A percentile compares a stretch with the other conserved stretches of the same genome.
Evolutionary conservation across 2,888 invertebrate genomes (phyloP).

Genomic region (Nasonovia ribisnigri): DNA sequence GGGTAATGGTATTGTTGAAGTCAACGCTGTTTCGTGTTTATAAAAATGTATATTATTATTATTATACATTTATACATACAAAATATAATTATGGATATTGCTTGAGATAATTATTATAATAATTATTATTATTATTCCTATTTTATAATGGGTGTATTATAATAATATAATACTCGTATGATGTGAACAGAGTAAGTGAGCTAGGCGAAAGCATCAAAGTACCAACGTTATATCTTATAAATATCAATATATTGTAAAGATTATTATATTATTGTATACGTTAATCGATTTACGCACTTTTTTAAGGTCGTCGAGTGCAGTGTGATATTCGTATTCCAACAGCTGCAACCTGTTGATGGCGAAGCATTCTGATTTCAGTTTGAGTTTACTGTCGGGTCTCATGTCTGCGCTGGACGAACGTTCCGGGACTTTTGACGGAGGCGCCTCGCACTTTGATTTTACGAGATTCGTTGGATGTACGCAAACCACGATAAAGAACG

Average conservation of each 20-base stretch:
- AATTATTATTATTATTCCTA: not conserved
- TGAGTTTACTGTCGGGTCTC: not conserved
- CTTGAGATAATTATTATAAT: not conserved
- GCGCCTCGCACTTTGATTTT: not conserved
- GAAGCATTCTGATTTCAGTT: conserved; percentile 24
- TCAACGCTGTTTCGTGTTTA: not conserved
- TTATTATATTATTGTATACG: not conserved
- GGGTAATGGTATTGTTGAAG: not conserved
- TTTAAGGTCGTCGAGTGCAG: conserved; percentile 40
- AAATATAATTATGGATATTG: not conserved
- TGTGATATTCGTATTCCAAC: conserved; percentile 35
- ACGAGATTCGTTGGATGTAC: not conserved
- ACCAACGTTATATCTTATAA: not conserved
- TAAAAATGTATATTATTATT: not conserved
- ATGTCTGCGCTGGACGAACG: conserved; percentile 38
- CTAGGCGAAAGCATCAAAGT: not conserved
- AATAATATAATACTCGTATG: no score
- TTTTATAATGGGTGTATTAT: no score
- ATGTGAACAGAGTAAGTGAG: not conserved
- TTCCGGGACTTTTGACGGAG: conserved; percentile 22
- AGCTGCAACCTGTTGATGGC: conserved; percentile 55
- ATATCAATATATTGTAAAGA: no score
- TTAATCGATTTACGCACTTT: conserved; percentile 39
- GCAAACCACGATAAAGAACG: not conserved
- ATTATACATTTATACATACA: not conserved